Base-by-base conservation (phyloP, 1,140 invertebrate genomes). In the Hycleus cichorii region DNA sequence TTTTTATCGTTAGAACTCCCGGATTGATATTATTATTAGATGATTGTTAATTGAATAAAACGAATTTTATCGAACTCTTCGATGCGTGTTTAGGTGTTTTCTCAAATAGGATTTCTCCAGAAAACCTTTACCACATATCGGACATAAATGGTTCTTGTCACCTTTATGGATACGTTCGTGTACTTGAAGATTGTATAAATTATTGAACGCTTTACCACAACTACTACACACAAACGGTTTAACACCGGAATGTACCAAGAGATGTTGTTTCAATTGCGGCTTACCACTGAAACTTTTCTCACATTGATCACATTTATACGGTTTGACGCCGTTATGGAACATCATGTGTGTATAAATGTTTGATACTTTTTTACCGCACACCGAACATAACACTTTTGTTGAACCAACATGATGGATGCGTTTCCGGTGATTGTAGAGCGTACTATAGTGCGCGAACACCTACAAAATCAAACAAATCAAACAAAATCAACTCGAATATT, bases 261-360 rank as follows among this genome's bases (percentile, higher is more conserved):
- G 69, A 65, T 89, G 86, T 25, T 80, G 80, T 4, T 82, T 80
- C 47, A 88, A 72, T 58, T 86, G 76, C 1, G 82, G 80, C 24
- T 81, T 77, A 1, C 86, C 77, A 3, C 81, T 85, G 66, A 91
- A 92, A 1, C 80, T 76, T 55, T 83, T 83, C 0, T 79, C 79
- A 67, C 90, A 93, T 1, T 86, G 77, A 43, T 81, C 80, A 68
- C 91, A 93, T 54, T 81, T 77, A 66, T 84, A 89, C 0, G 88
- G 87, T 48, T 82, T 80, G 58, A 87, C 85, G 0, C 86, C 81
- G 0, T 81, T 83, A 55, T 89, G 87, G n/a, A 81, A 81, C n/a
- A 86, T 72, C 76, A 83, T 84, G 67, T 94, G 91, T 48, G 59
- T 61, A 38, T 64, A 64, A 62, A 64, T 64, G 12, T 64, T 59